Base-by-base conservation (phyloP, 2,113 vertebrate genomes). In the Phrynosoma blainvillii region DNA sequence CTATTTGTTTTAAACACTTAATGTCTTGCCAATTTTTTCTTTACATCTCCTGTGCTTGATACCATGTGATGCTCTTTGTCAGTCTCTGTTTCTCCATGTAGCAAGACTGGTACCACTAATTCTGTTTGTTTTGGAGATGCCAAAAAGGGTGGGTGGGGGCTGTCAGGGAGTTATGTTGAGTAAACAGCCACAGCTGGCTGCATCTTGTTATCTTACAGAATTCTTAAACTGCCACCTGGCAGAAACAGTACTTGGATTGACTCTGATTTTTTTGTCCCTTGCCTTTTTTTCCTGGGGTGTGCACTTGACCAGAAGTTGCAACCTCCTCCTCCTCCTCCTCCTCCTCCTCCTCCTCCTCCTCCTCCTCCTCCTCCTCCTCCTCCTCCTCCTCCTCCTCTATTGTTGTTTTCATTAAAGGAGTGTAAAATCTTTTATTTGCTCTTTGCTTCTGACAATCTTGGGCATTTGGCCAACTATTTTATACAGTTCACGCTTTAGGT, bases 371-470 rank as follows among this genome's bases (percentile, higher is more conserved):
- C 14, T 56, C 10, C 56, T 10, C 9, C 56, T 56, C 25, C 23
- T 27, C 68, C 68, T 30, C 12, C 75, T 76, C 5, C 9, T 18
- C 71, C 6, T 16, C 21, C 27, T 25, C 30, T 84, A 59, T 92
- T 82, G 5, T 93, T 80, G 3, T 91, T 88, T 89, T 21, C 5
- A 92, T 93, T 89, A 88, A 92, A 84, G 54, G 84, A 66, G 23
- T 94, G 86, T 82, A 84, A 92, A 90, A 74, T 32, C 70, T 85
- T 52, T 85, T 18, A 59, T 54, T 54, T 20, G 27, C 1, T 79
- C 1, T 73, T 74, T 1, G 27, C 66, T 84, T 66, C 1, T 42
- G 16, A 20, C 40, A 75, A 65, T 47, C 79, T 89, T 23, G 73
- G 20, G 0, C 36, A 80, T 80, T 87, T 36, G 65, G 56, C 36